Conservation (phyloP, 2,113 vertebrate species). For the Sylvia atricapilla region DNA sequence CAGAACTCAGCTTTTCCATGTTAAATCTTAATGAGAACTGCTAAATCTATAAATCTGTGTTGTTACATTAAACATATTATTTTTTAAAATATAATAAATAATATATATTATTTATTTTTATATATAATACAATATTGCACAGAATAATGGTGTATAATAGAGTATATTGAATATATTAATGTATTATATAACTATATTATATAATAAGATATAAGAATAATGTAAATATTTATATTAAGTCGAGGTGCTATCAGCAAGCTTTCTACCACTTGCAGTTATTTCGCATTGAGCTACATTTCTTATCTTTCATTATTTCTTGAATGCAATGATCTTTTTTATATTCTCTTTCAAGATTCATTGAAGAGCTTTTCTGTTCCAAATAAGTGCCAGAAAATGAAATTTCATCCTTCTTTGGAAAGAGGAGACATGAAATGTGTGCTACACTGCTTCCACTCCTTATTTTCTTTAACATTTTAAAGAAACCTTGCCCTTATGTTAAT, state of each 20-base stretch:
- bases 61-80: not conserved
- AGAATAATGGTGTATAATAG: not conserved
- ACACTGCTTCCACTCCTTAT: not conserved
- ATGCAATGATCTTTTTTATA: not conserved
- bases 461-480: not conserved
- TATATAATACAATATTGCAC: not conserved
- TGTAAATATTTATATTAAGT: not conserved
- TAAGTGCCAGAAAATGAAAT: not conserved
- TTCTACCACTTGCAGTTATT: not conserved
- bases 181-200: not conserved
- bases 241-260: rapidly evolving
- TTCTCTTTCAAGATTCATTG: not conserved
- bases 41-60: not conserved
- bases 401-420: not conserved
- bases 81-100: not conserved
- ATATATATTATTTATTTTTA: not conserved
- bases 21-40: not conserved
- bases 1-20: not conserved
- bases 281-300: not conserved
- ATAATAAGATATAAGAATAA: not conserved
- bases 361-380: not conserved
- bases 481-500: not conserved
- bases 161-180: not conserved
- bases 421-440: not conserved
- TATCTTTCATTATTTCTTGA: not conserved